Evolutionary conservation across 2,888 invertebrate genomes (phyloP).

Genomic region (Zootermopsis nevadensis): DNA sequence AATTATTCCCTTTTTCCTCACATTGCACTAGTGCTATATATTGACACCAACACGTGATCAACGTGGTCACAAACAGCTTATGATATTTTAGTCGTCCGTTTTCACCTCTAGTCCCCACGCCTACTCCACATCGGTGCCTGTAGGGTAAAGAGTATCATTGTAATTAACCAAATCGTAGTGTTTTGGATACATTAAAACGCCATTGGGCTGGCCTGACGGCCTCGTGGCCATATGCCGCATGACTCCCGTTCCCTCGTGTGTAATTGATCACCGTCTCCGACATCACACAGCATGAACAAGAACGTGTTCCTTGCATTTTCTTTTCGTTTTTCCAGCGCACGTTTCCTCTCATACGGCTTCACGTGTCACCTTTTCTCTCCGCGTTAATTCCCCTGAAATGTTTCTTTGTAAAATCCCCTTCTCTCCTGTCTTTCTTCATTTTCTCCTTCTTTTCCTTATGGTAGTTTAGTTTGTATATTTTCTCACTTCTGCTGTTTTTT

Average conservation of each 20-base stretch:
- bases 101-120: constrained; percentile 1
- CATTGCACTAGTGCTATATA: not conserved
- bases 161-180: constrained; percentile 8
- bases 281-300: not conserved
- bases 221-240: not conserved
- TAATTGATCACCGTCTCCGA: not conserved
- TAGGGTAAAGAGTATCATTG: not conserved
- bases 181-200: constrained; percentile 11
- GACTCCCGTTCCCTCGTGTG: not conserved
- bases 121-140: not conserved
- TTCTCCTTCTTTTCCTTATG: not conserved
- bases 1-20: not conserved
- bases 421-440: not conserved
- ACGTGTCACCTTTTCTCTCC: not conserved
- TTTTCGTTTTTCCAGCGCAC: not conserved
- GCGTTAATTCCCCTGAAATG: not conserved
- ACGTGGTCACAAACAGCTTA: not conserved
- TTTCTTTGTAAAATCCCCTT: not conserved
- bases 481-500: not conserved
- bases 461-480: not conserved
- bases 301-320: not conserved
- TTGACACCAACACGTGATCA: not conserved
- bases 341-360: no score
- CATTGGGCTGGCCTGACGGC: not conserved
- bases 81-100: not conserved